These are phyloP conservation scores for Tipula helvola DNA, from an alignment of 2,888 invertebrate genomes.

Conservation along the genomic window DNA sequence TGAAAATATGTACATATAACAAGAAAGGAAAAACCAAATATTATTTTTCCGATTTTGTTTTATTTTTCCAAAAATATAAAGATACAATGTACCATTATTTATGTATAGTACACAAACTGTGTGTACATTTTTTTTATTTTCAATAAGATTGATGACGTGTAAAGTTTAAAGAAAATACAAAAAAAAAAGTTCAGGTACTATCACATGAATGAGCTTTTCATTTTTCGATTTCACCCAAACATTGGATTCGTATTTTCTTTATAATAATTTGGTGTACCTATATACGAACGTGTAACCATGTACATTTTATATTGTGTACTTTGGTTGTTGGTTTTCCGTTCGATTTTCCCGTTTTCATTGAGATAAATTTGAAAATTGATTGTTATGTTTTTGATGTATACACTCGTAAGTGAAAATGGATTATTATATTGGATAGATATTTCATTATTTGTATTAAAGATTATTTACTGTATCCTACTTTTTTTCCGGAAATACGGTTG, in stretches of 20 bases:
- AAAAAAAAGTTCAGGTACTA: not conserved
- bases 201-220: not conserved
- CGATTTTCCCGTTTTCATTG: not conserved
- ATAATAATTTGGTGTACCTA: not conserved
- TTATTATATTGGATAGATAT: not conserved
- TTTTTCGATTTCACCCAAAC: not conserved
- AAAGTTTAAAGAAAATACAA: not conserved
- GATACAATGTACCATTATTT: not conserved
- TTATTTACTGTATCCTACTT: not conserved
- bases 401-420: not conserved
- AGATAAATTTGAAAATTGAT: not conserved
- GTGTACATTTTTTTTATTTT: not conserved
- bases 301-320: not conserved
- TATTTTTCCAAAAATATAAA: not conserved
- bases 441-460: not conserved
- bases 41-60: not conserved
- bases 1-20: not conserved
- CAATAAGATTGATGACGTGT: not conserved
- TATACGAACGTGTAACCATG: not conserved
- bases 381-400: not conserved
- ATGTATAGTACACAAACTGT: not conserved
- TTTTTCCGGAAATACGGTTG: too few relatives aligned
- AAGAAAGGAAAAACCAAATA: not conserved
- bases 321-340: not conserved
- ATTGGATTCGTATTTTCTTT: not conserved